Conservation (phyloP, 2,113 vertebrate species). For the Erpornis zantholeuca region DNA sequence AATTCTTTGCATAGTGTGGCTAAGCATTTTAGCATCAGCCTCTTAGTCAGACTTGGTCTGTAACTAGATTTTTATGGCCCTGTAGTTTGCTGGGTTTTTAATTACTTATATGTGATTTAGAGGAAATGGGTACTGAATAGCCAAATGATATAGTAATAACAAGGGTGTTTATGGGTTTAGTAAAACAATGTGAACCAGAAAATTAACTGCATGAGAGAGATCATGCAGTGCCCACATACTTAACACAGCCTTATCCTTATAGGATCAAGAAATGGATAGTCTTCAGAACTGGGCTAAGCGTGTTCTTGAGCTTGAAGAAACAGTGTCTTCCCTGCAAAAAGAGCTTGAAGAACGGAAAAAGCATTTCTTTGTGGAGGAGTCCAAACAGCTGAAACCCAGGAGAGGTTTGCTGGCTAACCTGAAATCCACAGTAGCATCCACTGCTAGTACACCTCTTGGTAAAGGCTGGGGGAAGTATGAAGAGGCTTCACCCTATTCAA, state of each 20-base stretch:
- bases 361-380: conserved; percentile 35
- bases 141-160: not conserved
- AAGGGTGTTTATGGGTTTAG: not conserved
- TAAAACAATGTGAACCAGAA: not conserved
- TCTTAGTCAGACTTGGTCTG: not conserved
- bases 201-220: not conserved
- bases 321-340: conserved; percentile 68
- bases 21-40: not conserved
- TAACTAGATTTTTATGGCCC: not conserved
- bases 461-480: conserved; percentile 61
- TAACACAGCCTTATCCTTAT: not conserved
- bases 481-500: not conserved
- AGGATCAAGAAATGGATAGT: conserved; percentile 62
- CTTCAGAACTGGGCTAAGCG: conserved; percentile 61
- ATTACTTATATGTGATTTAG: not conserved
- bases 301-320: conserved; percentile 71
- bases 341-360: conserved; percentile 61
- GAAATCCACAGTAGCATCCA: conserved; percentile 75
- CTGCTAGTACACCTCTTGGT: conserved; percentile 30
- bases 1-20: not conserved
- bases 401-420: conserved; percentile 81
- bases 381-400: conserved; percentile 65
- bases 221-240: not conserved
- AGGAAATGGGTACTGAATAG: not conserved
- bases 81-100: not conserved